Conservation (phyloP, 2,888 invertebrate genomes). For the Bellardia bayeri region DNA sequence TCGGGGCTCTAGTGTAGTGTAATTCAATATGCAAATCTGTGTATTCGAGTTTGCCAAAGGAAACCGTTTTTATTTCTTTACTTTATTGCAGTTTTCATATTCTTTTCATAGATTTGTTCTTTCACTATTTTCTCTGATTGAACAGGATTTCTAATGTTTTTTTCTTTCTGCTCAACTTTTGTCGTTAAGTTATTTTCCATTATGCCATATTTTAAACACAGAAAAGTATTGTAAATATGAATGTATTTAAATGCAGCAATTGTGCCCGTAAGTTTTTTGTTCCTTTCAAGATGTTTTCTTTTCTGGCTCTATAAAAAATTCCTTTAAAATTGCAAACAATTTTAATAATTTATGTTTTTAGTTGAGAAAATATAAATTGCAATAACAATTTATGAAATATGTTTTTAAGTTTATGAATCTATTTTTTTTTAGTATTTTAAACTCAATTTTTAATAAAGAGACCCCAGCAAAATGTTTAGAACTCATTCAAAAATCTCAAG, state of each 20-base stretch:
- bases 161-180: background rate
- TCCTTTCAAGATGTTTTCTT: conserved; percentile 29
- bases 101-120: background rate
- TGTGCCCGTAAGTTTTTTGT: conserved; percentile 20
- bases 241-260: conserved; percentile 6
- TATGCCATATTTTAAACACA: conserved; percentile 10
- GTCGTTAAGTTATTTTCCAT: conserved; percentile 49
- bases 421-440: too few relatives aligned
- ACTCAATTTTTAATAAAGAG: too few relatives aligned
- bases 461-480: too few relatives aligned
- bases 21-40: background rate
- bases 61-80: conserved; percentile 14
- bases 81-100: conserved; percentile 31
- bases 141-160: conserved; percentile 44
- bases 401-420: too few relatives aligned
- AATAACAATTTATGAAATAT: too few relatives aligned
- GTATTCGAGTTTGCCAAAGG: background rate
- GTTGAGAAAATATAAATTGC: too few relatives aligned
- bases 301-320: background rate
- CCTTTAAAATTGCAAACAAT: background rate
- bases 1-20: too few relatives aligned
- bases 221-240: background rate
- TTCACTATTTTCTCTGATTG: conserved; percentile 22
- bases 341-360: too few relatives aligned
- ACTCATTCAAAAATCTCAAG: too few relatives aligned